Conservation (phyloP, 2,888 invertebrate genomes). For the Stenichneumon culpator region DNA sequence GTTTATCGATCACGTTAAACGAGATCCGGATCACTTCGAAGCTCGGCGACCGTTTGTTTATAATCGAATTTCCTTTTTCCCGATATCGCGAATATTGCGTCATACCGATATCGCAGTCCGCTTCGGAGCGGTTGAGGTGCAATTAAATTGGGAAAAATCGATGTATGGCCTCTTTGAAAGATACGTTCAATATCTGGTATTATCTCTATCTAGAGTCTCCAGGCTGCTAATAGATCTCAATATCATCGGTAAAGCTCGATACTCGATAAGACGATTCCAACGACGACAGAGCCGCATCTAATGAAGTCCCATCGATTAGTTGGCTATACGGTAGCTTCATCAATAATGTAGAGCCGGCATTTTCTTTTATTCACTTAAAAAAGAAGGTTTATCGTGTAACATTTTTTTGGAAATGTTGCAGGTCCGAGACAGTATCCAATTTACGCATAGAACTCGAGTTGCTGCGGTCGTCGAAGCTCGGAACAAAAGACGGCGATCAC, state of each 20-base stretch:
- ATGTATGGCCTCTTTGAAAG: constrained; percentile 52
- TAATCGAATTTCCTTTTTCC: constrained; percentile 27
- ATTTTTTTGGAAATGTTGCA: not conserved
- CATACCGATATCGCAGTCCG: constrained; percentile 8
- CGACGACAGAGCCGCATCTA: not conserved
- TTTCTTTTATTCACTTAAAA: not conserved
- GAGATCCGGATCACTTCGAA: not conserved
- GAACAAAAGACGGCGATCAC: not conserved
- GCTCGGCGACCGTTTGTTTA: not conserved
- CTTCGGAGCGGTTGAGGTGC: constrained; percentile 20
- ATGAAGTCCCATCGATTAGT: not conserved
- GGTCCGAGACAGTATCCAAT: not conserved
- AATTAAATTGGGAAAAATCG: constrained; percentile 52
- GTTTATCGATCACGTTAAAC: constrained; percentile 18
- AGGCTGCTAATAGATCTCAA: constrained; percentile 37
- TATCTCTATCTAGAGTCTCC: constrained; percentile 17
- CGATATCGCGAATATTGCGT: constrained; percentile 39
- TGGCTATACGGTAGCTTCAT: not conserved
- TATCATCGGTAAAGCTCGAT: not conserved
- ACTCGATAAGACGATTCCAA: not conserved
- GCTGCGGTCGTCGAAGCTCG: not conserved
- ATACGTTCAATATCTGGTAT: constrained; percentile 50
- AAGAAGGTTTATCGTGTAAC: not conserved
- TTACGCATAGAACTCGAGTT: not conserved
- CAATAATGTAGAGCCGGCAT: not conserved